Evolutionary conservation across 1,140 invertebrate genomes (phyloP).

Genomic region (Aethina tumida): DNA sequence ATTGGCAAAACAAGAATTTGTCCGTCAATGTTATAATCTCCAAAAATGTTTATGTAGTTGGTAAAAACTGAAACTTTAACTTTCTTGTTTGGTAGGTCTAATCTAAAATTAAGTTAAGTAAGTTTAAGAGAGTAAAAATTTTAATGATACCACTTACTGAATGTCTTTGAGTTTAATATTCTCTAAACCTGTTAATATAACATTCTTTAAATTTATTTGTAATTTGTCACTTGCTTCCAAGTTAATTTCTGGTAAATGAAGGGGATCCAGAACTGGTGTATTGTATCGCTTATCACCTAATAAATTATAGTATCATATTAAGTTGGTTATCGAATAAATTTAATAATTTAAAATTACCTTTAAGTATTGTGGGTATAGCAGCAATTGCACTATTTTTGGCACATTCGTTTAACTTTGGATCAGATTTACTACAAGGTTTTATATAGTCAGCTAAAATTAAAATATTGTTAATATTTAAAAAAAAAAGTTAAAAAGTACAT

Average conservation of each 20-base stretch:
- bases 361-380: conserved; percentile 18
- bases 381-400: conserved; percentile 21
- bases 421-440: conserved; percentile 22
- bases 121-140: conserved; percentile 4
- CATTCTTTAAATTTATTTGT: conserved; percentile 18
- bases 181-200: conserved; percentile 20
- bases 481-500: no score
- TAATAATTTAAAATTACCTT: no score
- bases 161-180: conserved; percentile 17
- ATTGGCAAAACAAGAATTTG: conserved; percentile 59
- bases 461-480: no score
- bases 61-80: conserved; percentile 35
- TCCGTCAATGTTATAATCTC: conserved; percentile 57
- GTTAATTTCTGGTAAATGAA: conserved; percentile 21
- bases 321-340: no score
- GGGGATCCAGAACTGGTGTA: conserved; percentile 20
- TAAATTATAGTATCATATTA: conserved; percentile 14
- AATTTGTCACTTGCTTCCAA: conserved; percentile 17
- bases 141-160: conserved; percentile 19
- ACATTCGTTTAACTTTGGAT: conserved; percentile 30
- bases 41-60: conserved; percentile 45
- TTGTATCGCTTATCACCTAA: conserved; percentile 13
- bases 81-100: conserved; percentile 40
- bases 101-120: conserved; percentile 27
- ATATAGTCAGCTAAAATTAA: conserved; percentile 31